Conservation (phyloP, 2,888 invertebrate species). For the Morinoia aosen region DNA sequence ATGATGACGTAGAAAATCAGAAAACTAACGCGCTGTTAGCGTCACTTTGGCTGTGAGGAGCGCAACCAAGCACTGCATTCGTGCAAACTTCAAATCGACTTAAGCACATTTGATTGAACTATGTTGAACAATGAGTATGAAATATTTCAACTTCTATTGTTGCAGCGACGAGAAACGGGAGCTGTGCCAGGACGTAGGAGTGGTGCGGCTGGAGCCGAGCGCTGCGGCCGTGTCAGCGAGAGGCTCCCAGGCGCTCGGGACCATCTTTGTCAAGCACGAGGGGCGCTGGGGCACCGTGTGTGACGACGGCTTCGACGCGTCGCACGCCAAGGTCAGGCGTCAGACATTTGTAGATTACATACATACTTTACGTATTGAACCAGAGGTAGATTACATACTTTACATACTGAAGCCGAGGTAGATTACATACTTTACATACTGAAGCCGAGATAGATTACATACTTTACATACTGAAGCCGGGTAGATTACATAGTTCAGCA, state of each 20-base stretch:
- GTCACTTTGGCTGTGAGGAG: too few species aligned
- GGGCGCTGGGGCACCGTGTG: slow-evolving; percentile 72
- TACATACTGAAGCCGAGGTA: neutral
- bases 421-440: neutral
- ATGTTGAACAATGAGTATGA: too few species aligned
- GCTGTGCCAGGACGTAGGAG: slow-evolving; percentile 62
- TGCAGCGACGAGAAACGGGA: slow-evolving; percentile 59
- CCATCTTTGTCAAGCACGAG: slow-evolving; percentile 69
- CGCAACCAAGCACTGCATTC: too few species aligned
- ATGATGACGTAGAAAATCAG: too few species aligned
- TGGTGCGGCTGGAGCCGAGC: slow-evolving; percentile 55
- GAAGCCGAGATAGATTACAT: neutral
- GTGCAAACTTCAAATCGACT: too few species aligned
- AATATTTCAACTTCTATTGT: neutral
- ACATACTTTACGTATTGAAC: neutral
- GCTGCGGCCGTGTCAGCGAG: neutral
- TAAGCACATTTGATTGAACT: too few species aligned
- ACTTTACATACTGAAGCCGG: too few species aligned
- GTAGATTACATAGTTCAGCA: too few species aligned
- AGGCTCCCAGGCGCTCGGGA: slow-evolving; percentile 54
- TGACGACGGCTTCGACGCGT: slow-evolving; percentile 71
- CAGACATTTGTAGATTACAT: neutral
- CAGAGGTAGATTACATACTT: too few species aligned
- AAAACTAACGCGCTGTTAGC: too few species aligned
- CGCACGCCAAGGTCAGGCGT: slow-evolving; percentile 69